phyloP scores from a whole-genome alignment of 2,113 vertebrate species.

The Cynocephalus volans region DNA sequence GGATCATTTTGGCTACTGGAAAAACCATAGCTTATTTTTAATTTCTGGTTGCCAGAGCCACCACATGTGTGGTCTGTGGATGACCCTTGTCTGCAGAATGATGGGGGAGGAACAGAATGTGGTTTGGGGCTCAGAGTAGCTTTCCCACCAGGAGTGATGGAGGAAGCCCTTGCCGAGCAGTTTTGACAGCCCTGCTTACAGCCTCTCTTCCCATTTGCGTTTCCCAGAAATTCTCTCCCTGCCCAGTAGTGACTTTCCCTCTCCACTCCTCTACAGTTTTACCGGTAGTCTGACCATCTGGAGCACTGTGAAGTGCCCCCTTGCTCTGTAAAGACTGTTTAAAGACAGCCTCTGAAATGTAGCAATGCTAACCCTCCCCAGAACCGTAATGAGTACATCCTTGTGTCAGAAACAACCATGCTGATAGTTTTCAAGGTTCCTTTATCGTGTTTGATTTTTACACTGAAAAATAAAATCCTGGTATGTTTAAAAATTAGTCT shows the following conservation, averaged over 20 bases:
- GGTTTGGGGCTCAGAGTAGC: conserved; percentile 62
- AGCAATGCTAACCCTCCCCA: background rate
- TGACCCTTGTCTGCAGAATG: conserved; percentile 76
- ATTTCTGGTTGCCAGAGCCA: conserved; percentile 78
- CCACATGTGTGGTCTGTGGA: conserved; percentile 82
- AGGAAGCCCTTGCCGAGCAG: background rate
- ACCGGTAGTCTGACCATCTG: background rate
- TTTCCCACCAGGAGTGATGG: conserved; percentile 43
- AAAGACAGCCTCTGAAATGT: conserved; percentile 32
- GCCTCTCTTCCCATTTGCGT: background rate
- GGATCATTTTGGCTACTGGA: conserved; percentile 85
- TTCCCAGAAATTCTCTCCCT: conserved; percentile 57
- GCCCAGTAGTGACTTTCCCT: background rate
- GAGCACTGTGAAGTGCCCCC: background rate
- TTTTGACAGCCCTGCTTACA: background rate
- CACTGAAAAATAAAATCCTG: conserved; percentile 64
- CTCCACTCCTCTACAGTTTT: background rate
- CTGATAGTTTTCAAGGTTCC: conserved; percentile 49
- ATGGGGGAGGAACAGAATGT: background rate
- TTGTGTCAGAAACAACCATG: background rate
- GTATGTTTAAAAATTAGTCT: conserved; percentile 77
- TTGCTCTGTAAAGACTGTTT: background rate
- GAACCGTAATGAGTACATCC: background rate
- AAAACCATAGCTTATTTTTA: conserved; percentile 83
- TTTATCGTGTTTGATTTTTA: conserved; percentile 76